Conservation (phyloP, 2,113 vertebrate species). For the Colius striatus region DNA sequence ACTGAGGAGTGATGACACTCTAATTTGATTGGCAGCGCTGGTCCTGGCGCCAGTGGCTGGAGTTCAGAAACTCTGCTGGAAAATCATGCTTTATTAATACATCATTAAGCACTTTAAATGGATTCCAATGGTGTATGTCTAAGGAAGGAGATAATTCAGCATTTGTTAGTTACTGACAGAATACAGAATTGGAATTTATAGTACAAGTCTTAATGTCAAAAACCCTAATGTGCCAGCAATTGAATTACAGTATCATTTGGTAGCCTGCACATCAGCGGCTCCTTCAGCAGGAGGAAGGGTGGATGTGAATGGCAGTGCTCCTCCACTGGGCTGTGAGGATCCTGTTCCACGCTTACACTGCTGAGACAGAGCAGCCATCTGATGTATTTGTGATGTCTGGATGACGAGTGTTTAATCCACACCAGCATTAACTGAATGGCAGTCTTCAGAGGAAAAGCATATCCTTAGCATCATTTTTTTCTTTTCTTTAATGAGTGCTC, state of each 20-base stretch:
- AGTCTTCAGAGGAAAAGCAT: neutral
- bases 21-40: constrained; percentile 68
- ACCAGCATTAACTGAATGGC: neutral
- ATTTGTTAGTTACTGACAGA: constrained; percentile 77
- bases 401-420: neutral
- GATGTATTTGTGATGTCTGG: constrained; percentile 21
- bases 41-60: constrained; percentile 38
- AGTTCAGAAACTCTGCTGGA: constrained; percentile 69
- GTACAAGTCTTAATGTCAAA: constrained; percentile 64
- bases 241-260: constrained; percentile 51
- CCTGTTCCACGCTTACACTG: neutral
- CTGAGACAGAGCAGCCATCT: neutral
- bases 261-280: neutral
- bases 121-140: constrained; percentile 71
- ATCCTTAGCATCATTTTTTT: neutral
- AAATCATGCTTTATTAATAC: constrained; percentile 77
- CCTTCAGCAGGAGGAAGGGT: constrained; percentile 32
- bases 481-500: neutral
- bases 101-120: constrained; percentile 78
- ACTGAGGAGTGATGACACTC: constrained; percentile 59
- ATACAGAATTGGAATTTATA: constrained; percentile 73
- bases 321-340: constrained; percentile 30
- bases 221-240: constrained; percentile 51
- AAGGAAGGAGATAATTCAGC: constrained; percentile 74
- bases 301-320: constrained; percentile 40